Evolutionary conservation across 2,797 vertebrate genomes (phyloP), one percentile per base, ranked within the genome.

Genomic region (Xenentodon cancila): DNA sequence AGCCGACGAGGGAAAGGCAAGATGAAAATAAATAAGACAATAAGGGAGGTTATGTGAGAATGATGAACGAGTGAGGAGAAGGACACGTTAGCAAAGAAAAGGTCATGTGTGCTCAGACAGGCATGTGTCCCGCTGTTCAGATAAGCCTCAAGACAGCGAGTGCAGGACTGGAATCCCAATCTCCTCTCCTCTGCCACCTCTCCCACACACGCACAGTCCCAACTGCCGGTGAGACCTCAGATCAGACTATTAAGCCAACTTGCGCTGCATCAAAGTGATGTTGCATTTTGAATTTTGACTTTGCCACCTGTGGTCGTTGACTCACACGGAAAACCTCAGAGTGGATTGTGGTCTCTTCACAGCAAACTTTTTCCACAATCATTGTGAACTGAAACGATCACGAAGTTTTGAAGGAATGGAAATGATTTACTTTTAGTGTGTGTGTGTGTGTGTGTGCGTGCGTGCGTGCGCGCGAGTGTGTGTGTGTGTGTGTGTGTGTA

Each of bases 261-360:
- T 57, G 45, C 45, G 7, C 48, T 32, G 19, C 53, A 48, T 74
- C 59, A 62, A 21, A 48, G 25, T 27, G 0, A 44, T 58, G 57
- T 43, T 59, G 37, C 44, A 25, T 69, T 71, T 69, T 2, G 21
- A 32, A 32, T 67, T 72, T 71, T 25, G 48, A 62, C 46, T 64
- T 71, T 42, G 16, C 49, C 64, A 59, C 69, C 64, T 79, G 81
- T 68, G 63, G 76, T 71, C 65, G 64, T 72, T 79, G 76, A 81
- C 71, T 85, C 73, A 84, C 27, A 57, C 34, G 19, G 12, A 73
- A 8, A 62, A 70, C 55, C 72, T 72, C 53, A 40, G 27, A 52
- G 55, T 44, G 55, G 60, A 61, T 56, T 64, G 68, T 18, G 52
- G 60, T 51, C 44, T 59, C 8, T 51, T 57, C 3, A 12, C 25